Evolutionary conservation across 2,888 invertebrate genomes (phyloP), one percentile per base, ranked within the genome.

Genomic region (Panzeria rudis): DNA sequence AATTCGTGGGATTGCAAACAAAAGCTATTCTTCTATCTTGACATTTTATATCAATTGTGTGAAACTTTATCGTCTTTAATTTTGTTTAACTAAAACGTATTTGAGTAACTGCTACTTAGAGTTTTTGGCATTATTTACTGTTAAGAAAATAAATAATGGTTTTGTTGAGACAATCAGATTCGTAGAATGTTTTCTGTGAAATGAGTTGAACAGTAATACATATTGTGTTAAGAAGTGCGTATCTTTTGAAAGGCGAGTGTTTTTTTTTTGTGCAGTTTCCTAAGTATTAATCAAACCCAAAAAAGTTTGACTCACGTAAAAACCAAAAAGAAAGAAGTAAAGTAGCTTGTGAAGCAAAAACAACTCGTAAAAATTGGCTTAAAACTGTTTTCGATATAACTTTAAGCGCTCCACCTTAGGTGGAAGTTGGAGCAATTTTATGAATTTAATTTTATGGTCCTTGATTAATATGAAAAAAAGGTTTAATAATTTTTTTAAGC

Each of bases 51-150:
- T 38, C 17, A 52, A 13, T 38, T 62, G 25, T 72, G 20, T 11
- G 41, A 50, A 62, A 75, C 11, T 47, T 73, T 35, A 38, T 72
- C 20, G 44, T 29, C 29, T 73, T 35, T n/a, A 25, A 15, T 73
- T n/a, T 7, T 17, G 2, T 47, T 62, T n/a, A 13, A 3, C 13
- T 38, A 13, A 29, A 59, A 47, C 13, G n/a, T 35, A 15, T 20
- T 47, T 73, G 50, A 61, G 23, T 61, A 73, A 61, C 59, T 32
- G 47, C 11, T 44, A 59, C 17, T 44, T 2, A n/a, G 17, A 29
- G 25, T 2, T 15, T 32, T 20, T 35, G 23, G 13, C 38, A 23
- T 23, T 38, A 23, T 47, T 66, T 66, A 5, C 13, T 17, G 29
- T 29, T 29, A 20, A 15, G 32, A 52, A 50, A 17, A 13, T 68